These are phyloP conservation scores for Bombus difficillimus DNA, from an alignment of 1,140 invertebrate genomes.

Conservation along the genomic window DNA sequence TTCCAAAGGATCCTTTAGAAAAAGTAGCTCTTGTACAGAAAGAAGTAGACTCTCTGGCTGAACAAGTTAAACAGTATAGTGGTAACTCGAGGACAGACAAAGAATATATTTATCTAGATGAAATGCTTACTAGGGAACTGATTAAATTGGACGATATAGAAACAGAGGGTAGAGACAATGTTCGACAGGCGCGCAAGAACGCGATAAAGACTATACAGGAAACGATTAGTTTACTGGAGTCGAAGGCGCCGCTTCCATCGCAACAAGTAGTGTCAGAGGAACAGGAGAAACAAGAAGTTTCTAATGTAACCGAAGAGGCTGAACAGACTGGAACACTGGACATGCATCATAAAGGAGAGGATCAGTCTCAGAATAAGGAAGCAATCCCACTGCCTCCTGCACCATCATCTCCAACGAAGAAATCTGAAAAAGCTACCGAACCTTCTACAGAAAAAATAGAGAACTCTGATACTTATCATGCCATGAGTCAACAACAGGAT, in stretches of 20 bases:
- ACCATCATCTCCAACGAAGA: slow-evolving; percentile 58
- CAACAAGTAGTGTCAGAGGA: slow-evolving; percentile 45
- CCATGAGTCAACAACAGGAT: slow-evolving; percentile 4
- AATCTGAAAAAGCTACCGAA: not conserved
- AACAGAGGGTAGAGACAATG: slow-evolving; percentile 94
- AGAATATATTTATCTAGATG: slow-evolving; percentile 94
- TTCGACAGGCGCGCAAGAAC: slow-evolving; percentile 92
- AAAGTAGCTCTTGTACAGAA: slow-evolving; percentile 91
- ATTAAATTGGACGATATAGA: slow-evolving; percentile 96
- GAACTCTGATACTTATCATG: not conserved
- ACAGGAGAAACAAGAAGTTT: not conserved
- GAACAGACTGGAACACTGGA: slow-evolving; percentile 8
- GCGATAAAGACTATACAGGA: slow-evolving; percentile 94
- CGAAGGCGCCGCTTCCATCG: slow-evolving; percentile 80
- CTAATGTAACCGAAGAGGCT: not conserved
- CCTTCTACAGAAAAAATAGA: slow-evolving; percentile 4
- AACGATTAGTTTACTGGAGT: slow-evolving; percentile 92
- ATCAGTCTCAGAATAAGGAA: slow-evolving; percentile 14
- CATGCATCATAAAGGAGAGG: slow-evolving; percentile 39
- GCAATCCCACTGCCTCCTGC: slow-evolving; percentile 64
- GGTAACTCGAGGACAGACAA: slow-evolving; percentile 91
- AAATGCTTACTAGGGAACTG: slow-evolving; percentile 96
- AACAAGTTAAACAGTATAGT: slow-evolving; percentile 89
- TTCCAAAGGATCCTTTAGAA: slow-evolving; percentile 88
- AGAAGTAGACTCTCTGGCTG: slow-evolving; percentile 90